Percentiles rank a stretch among this genome's conserved stretches.
Evolutionary conservation across 1,140 invertebrate species (phyloP).

Genomic region (Scaptomyza montana): DNA sequence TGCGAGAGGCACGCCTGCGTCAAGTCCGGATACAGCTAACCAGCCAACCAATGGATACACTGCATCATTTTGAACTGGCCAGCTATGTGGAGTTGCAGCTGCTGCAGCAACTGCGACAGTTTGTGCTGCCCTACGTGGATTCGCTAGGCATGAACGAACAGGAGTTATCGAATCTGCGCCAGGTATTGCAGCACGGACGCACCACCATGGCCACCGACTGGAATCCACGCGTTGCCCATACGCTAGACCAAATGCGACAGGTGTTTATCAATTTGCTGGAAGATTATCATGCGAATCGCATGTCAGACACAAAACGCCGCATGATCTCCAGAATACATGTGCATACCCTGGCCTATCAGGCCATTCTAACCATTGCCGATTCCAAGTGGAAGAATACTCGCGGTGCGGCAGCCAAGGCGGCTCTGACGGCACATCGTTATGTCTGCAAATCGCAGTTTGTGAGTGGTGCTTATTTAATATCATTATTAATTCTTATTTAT

Average conservation of each 20-base stretch:
- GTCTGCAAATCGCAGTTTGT: constrained; percentile 91
- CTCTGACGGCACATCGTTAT: constrained; percentile 92
- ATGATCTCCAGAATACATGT: constrained; percentile 91
- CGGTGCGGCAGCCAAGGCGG: constrained; percentile 92
- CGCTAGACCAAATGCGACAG: constrained; percentile 93
- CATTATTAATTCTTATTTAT: neutral
- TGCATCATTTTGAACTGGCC: constrained; percentile 95
- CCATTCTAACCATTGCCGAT: constrained; percentile 88
- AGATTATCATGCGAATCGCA: constrained; percentile 50
- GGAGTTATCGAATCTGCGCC: constrained; percentile 91
- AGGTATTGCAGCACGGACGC: constrained; percentile 88
- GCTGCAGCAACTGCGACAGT: constrained; percentile 87
- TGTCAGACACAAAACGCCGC: constrained; percentile 75
- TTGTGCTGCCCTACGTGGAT: constrained; percentile 90
- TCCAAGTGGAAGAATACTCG: constrained; percentile 90
- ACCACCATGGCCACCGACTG: constrained; percentile 91
- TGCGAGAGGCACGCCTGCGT: constrained; percentile 87
- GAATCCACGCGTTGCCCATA: constrained; percentile 91
- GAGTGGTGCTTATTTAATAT: constrained; percentile 42
- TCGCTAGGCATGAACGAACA: constrained; percentile 97
- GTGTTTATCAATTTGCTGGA: constrained; percentile 87
- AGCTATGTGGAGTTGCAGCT: constrained; percentile 91
- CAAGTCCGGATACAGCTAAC: constrained; percentile 89
- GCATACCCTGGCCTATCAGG: constrained; percentile 94
- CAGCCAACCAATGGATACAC: constrained; percentile 86